A percentile compares a stretch with the other conserved stretches of the same genome.
Conservation (phyloP, 2,113 vertebrate genomes). For the Phaetusa simplex region DNA sequence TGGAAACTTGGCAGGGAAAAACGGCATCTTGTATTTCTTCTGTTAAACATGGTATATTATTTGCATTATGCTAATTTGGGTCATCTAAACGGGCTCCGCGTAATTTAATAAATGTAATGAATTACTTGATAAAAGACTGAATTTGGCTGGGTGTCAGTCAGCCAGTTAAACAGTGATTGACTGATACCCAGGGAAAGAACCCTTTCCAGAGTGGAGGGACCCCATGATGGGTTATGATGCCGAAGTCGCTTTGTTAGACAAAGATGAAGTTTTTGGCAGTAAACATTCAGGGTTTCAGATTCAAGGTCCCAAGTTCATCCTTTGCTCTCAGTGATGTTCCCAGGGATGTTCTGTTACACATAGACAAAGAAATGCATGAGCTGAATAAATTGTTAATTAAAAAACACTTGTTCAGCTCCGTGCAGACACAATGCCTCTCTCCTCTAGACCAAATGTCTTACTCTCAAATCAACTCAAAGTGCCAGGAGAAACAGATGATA, state of each 20-base stretch:
- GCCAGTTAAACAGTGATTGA: not conserved
- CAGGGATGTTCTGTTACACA: conserved; percentile 18
- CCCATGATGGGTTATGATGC: not conserved
- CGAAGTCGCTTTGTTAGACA: not conserved
- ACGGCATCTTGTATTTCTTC: not conserved
- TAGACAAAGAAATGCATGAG: conserved; percentile 25
- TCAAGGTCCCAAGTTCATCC: conserved; percentile 44
- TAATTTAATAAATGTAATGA: conserved; percentile 41
- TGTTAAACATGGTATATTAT: not conserved
- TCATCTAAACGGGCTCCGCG: not conserved
- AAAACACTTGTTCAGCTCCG: conserved; percentile 28
- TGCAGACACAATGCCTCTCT: not conserved
- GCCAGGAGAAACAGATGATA: not conserved
- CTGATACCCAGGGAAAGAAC: not conserved
- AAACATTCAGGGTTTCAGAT: not conserved
- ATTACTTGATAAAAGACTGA: conserved; percentile 33
- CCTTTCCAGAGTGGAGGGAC: not conserved
- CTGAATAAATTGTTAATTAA: conserved; percentile 62
- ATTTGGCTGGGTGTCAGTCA: not conserved
- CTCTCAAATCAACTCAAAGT: not conserved
- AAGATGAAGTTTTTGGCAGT: not conserved
- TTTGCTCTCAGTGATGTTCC: conserved; percentile 23
- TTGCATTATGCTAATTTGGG: not conserved
- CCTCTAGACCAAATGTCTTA: not conserved
- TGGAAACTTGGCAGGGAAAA: not conserved